phyloP scores from a whole-genome alignment of 2,113 vertebrate species.

The Promerops cafer region DNA sequence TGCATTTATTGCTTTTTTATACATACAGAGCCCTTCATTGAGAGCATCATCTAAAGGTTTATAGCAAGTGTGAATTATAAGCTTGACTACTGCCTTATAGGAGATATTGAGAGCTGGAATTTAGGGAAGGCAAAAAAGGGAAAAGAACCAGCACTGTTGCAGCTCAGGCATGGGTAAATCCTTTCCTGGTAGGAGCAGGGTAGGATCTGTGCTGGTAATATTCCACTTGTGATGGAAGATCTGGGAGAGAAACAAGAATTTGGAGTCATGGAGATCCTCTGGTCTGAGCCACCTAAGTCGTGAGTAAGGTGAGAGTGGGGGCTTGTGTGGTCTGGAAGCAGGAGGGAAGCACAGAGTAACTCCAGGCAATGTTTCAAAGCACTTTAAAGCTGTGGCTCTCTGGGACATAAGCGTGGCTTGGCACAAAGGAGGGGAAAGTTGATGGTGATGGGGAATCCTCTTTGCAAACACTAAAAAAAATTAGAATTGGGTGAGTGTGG shows the following conservation, averaged over 20 bases:
- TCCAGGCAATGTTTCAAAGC: background rate
- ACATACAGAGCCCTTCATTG: background rate
- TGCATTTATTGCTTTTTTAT: background rate
- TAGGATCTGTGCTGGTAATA: background rate
- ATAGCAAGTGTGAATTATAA: background rate
- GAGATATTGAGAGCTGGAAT: background rate
- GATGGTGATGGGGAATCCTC: background rate
- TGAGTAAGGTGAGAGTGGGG: background rate
- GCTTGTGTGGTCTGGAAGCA: background rate
- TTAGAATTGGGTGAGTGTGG: fast-evolving
- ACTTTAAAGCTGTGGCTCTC: background rate
- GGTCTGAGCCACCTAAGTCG: background rate
- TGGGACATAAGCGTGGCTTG: no score
- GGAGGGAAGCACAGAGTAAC: background rate
- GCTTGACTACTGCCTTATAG: background rate
- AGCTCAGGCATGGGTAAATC: background rate
- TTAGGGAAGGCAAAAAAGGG: background rate
- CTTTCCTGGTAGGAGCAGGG: background rate
- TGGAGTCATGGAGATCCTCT: background rate
- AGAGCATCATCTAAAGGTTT: background rate
- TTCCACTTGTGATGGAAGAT: background rate
- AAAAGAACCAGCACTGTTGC: background rate
- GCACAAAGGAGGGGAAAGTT: background rate
- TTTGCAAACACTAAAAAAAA: background rate
- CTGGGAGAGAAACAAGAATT: background rate